Conservation (phyloP, 2,888 invertebrate genomes). For the Melanargia galathea region DNA sequence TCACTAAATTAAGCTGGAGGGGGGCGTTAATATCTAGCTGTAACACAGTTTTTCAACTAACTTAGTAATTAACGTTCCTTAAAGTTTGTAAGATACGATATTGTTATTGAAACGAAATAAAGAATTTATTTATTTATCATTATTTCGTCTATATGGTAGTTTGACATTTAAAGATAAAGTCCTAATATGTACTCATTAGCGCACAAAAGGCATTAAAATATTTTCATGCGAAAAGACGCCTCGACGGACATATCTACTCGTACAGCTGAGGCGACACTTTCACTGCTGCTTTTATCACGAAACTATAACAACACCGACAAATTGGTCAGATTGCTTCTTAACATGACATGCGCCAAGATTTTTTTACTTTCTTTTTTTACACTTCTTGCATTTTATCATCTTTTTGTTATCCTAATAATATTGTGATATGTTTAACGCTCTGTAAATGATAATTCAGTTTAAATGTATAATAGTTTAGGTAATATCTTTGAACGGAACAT, state of each 20-base stretch:
- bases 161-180: background rate
- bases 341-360: slow-evolving; percentile 30
- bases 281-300: slow-evolving; percentile 70
- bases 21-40: no score
- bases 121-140: no score
- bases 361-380: slow-evolving; percentile 21
- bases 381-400: background rate
- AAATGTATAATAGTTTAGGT: no score
- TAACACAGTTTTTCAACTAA: no score
- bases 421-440: background rate
- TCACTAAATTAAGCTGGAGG: no score
- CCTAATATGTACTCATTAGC: slow-evolving; percentile 47
- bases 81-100: no score
- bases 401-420: background rate
- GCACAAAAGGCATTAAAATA: slow-evolving; percentile 59
- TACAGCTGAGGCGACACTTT: slow-evolving; percentile 65
- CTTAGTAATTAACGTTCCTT: no score
- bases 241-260: slow-evolving; percentile 54
- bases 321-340: slow-evolving; percentile 33
- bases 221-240: slow-evolving; percentile 62
- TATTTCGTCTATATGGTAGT: no score
- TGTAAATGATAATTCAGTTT: no score
- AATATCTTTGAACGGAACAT: no score
- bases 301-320: slow-evolving; percentile 39
- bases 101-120: no score